Evolutionary conservation across 2,888 invertebrate species (phyloP).

Genomic region (Drosophila demipolita): DNA sequence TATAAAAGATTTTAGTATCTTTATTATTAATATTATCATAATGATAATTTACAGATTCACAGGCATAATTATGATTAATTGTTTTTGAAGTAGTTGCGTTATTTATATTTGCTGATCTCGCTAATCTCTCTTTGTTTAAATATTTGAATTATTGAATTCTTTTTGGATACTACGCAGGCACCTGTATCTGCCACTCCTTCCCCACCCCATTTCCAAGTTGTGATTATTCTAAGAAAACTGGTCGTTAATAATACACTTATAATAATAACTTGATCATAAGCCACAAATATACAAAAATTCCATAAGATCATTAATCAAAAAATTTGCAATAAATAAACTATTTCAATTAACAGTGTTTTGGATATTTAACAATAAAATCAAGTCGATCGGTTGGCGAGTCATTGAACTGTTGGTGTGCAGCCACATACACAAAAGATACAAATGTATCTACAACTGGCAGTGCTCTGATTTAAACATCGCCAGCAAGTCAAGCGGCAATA

Average conservation of each 20-base stretch:
- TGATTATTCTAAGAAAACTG: conserved; percentile 43
- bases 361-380: conserved; percentile 33
- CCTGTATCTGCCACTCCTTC: not conserved
- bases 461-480: conserved; percentile 16
- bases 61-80: not conserved
- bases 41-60: not conserved
- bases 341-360: conserved; percentile 12
- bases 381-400: conserved; percentile 51
- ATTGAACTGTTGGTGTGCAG: conserved; percentile 52
- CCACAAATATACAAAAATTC: conserved; percentile 26
- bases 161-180: conserved; percentile 26
- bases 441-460: conserved; percentile 59
- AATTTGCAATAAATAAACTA: conserved; percentile 46
- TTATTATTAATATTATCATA: not conserved
- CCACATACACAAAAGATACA: conserved; percentile 55
- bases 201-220: conserved; percentile 1
- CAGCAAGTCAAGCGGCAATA: conserved; percentile 55
- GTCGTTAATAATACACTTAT: conserved; percentile 52
- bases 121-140: conserved; percentile 29
- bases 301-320: conserved; percentile 45
- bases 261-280: conserved; percentile 45
- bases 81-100: not conserved
- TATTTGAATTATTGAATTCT: conserved; percentile 4
- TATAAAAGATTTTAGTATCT: not conserved
- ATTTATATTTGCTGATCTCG: conserved; percentile 13